Conservation (phyloP, 1,140 invertebrate species). For the Chelonus insularis region DNA sequence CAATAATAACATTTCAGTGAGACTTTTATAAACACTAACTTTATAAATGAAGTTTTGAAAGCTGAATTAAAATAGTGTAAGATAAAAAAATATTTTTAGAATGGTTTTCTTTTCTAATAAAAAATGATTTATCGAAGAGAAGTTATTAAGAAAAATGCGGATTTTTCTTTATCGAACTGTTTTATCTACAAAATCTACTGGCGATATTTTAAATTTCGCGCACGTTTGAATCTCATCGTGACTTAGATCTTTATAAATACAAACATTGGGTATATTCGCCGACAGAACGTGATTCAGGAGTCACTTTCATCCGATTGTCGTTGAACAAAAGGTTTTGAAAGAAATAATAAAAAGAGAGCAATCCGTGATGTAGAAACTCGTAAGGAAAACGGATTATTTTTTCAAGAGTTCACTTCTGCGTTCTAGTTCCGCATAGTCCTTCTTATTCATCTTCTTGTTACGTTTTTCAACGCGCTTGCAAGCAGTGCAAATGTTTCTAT, state of each 20-base stretch:
- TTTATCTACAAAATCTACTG: too few species aligned
- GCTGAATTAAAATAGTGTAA: too few species aligned
- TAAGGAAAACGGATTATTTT: not conserved
- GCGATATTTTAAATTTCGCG: not conserved
- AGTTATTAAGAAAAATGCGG: too few species aligned
- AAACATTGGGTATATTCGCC: conserved; percentile 4
- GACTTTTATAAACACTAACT: too few species aligned
- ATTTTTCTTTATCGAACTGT: too few species aligned
- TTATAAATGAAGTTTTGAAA: too few species aligned
- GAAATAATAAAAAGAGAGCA: not conserved
- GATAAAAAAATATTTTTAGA: too few species aligned
- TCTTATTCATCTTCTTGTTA: not conserved
- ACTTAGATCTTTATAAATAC: conserved; percentile 8
- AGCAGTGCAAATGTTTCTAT: conserved; percentile 4
- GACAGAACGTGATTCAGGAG: not conserved
- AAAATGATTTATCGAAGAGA: too few species aligned
- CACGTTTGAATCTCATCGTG: conserved; percentile 10
- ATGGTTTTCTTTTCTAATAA: too few species aligned
- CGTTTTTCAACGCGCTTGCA: not conserved
- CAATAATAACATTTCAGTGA: too few species aligned
- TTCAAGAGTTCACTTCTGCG: not conserved
- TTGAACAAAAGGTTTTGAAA: not conserved
- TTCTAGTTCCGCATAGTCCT: conserved; percentile 13
- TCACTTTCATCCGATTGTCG: conserved; percentile 7
- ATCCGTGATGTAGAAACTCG: not conserved